A percentile compares a stretch with the other conserved stretches of the same genome.
These are phyloP conservation scores for Diogma glabrata DNA, from an alignment of 2,888 invertebrate genomes.

Conservation along the genomic window DNA sequence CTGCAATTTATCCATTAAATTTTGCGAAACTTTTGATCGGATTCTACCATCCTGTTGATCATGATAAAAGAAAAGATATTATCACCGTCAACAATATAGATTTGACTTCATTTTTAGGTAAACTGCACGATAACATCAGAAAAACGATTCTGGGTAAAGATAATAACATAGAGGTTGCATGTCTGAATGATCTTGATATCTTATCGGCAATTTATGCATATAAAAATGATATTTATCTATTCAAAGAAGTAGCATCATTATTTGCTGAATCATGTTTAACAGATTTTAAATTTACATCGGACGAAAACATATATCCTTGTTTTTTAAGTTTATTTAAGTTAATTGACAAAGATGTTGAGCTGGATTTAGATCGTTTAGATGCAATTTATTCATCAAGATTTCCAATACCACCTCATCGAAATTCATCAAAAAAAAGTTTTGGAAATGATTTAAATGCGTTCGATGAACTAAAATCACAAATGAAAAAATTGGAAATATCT, in stretches of 20 bases:
- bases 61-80: slow-evolving; percentile 26
- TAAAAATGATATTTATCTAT: slow-evolving; percentile 16
- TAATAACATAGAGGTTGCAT: too few species aligned
- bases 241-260: slow-evolving; percentile 16
- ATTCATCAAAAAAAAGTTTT: background rate
- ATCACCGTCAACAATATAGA: too few species aligned
- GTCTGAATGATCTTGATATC: slow-evolving; percentile 14
- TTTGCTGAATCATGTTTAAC: slow-evolving; percentile 18
- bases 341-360: slow-evolving; percentile 29
- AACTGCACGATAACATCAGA: slow-evolving; percentile 6
- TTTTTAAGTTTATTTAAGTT: slow-evolving; percentile 17
- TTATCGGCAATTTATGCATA: slow-evolving; percentile 13
- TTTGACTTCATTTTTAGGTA: slow-evolving; percentile 11
- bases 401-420: too few species aligned
- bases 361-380: slow-evolving; percentile 14
- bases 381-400: slow-evolving; percentile 11
- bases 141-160: too few species aligned
- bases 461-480: slow-evolving; percentile 1
- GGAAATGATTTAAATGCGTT: background rate
- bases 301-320: slow-evolving; percentile 12
- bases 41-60: slow-evolving; percentile 33
- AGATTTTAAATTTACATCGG: slow-evolving; percentile 14
- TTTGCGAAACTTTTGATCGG: slow-evolving; percentile 32
- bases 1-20: slow-evolving; percentile 32
- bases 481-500: slow-evolving; percentile 9